Evolutionary conservation across 2,888 invertebrate genomes (phyloP), one percentile per base, ranked within the genome.

Genomic region (Auanema sp.): DNA sequence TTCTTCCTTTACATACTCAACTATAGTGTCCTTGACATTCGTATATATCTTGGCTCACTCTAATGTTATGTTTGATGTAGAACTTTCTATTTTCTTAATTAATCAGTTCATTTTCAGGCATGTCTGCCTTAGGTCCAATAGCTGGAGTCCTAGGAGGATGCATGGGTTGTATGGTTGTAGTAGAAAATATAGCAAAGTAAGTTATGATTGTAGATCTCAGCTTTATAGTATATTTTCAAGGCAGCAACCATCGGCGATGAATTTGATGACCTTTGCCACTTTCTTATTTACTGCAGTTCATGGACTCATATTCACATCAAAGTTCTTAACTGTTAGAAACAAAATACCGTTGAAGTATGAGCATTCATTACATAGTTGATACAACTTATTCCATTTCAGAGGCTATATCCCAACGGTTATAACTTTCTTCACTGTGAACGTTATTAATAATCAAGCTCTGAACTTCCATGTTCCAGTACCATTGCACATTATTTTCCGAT

Each of bases 381-480:
- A 21, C 33, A 14, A 42, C 12, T 12, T 25, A 23, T 10, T n/a
- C 21, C 79, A 74, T 83, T 84, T 50, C 79, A 87, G 89, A 78
- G 90, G 91, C 77, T 97, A 97, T 83, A 82, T 90, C 8, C 85
- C 90, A 53, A 86, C 96, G 63, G 95, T 96, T 0, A 86, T 89
- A 12, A 90, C 95, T 86, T 97, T 96, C 86, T 96, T 95, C 86
- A 86, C 92, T 0, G 90, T 91, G 16, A 96, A 92, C 85, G 91
- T 94, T 0, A 90, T 91, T 68, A 87, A 87, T 74, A 98, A 97
- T 85, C 92, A 92, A 87, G 95, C 95, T 0, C 92, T 97, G 81
- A 90, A 91, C 84, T 97, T 93, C 83, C 93, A 96, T 84, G 94
- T 98, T 81, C 90, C 97, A 0, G 95, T 98, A 90, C 96, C 97